Evolutionary conservation across 2,113 vertebrate genomes (phyloP), one percentile per base, ranked within the genome.

Genomic region (Pseudorectes ferrugineus): DNA sequence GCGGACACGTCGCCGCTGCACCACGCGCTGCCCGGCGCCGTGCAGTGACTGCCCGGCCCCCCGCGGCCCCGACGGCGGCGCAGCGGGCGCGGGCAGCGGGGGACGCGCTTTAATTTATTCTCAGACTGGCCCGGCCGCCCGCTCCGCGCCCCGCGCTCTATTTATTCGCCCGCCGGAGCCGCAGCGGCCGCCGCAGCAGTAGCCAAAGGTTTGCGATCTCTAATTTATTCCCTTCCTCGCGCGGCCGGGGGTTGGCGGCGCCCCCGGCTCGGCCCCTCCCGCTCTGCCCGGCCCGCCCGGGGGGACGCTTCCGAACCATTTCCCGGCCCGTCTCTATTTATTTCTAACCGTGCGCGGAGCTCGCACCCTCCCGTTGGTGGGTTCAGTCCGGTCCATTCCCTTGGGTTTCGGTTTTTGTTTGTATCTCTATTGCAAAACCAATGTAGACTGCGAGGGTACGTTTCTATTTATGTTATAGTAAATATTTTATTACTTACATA

Each of bases 401-500:
- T 95, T 94, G 94, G 96, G 93, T 76, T 98, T 98, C 98, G 98
- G 98, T 98, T 98, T 98, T 99, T 98, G 98, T 98, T 97, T 99
- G 98, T 99, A 98, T 98, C 98, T 98, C 98, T 98, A 98, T 98
- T 98, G 98, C 98, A 97, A 98, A 98, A 95, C 98, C 96, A 98
- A 98, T 99, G 99, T 99, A 98, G 98, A 99, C 98, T 99, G 98
- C 98, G 98, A 99, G 99, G 99, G 99, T 99, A 98, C 98, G 98
- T 99, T 99, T 99, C 98, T 99, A 99, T 99, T 99, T 99, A 99
- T 99, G 99, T 99, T 99, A 99, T 99, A 99, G 99, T 99, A 99
- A 97, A 99, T 99, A 99, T 99, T 99, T 99, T 99, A 99, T 99
- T 99, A 99, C 99, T 99, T 98, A 98, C 99, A 99, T 99, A 99